phyloP scores from a whole-genome alignment of 2,113 vertebrate species.

The Rallus limicola region DNA sequence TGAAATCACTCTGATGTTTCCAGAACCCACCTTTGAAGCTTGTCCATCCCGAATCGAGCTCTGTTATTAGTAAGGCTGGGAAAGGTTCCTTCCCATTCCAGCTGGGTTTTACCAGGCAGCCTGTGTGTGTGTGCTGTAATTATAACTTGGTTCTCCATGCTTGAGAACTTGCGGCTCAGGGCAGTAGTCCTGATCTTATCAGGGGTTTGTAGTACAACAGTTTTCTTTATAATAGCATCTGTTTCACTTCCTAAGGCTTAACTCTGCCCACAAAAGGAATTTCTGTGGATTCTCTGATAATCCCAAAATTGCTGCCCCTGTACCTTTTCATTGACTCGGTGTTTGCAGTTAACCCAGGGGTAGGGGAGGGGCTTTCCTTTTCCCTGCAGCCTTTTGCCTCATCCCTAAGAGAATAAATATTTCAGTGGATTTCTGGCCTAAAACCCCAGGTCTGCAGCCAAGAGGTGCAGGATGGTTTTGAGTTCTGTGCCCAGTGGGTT shows the following conservation, averaged over 20 bases:
- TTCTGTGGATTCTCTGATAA: conserved; percentile 64
- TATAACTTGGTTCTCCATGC: conserved; percentile 29
- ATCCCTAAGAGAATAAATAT: background rate
- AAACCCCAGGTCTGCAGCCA: background rate
- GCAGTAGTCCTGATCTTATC: conserved; percentile 78
- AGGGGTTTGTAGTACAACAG: conserved; percentile 61
- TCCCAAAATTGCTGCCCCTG: conserved; percentile 60
- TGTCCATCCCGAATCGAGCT: conserved; percentile 33
- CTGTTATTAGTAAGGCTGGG: conserved; percentile 12
- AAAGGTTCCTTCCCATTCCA: conserved; percentile 27
- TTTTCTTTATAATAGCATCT: conserved; percentile 73
- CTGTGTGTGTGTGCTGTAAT: conserved; percentile 61
- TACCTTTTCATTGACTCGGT: conserved; percentile 38
- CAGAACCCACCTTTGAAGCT: conserved; percentile 47
- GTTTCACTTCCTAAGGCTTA: conserved; percentile 75
- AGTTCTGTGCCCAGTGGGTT: background rate
- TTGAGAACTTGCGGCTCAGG: conserved; percentile 63
- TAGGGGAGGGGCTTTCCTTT: background rate
- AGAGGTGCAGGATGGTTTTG: background rate
- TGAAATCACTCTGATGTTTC: conserved; percentile 25
- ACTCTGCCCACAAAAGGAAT: conserved; percentile 66
- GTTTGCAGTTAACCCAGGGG: conserved; percentile 36
- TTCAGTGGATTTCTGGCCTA: background rate
- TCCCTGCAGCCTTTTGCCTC: background rate
- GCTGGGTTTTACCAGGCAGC: conserved; percentile 47